A percentile compares a stretch with the other conserved stretches of the same genome.
Evolutionary conservation across 2,888 invertebrate species (phyloP).

Genomic region (Cremastinae sp.): DNA sequence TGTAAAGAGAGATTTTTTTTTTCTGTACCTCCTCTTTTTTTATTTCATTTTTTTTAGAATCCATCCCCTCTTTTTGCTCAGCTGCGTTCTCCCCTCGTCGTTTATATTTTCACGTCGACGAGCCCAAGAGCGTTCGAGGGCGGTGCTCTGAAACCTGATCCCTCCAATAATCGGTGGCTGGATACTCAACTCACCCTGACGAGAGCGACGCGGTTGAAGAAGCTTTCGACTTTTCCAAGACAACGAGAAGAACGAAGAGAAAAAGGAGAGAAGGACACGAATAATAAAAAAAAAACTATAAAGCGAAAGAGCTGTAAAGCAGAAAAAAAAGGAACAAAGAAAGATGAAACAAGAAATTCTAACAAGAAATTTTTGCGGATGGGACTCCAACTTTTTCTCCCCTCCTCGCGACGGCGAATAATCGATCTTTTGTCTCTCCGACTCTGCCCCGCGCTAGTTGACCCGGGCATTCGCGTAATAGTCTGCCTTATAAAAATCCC

Average conservation of each 20-base stretch:
- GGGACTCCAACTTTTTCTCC: slow-evolving; percentile 10
- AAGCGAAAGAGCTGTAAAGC: neutral
- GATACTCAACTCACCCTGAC: slow-evolving; percentile 52
- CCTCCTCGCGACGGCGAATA: neutral
- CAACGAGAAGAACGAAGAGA: slow-evolving; percentile 32
- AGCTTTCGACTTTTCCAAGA: slow-evolving; percentile 43
- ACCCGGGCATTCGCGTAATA: slow-evolving; percentile 12
- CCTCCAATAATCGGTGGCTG: slow-evolving; percentile 60
- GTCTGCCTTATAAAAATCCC: slow-evolving; percentile 28
- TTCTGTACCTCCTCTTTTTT: neutral
- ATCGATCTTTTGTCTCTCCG: slow-evolving; percentile 11
- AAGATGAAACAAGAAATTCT: slow-evolving; percentile 23
- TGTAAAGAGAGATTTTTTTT: neutral
- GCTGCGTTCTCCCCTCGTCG: slow-evolving; percentile 27
- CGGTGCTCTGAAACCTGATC: slow-evolving; percentile 54
- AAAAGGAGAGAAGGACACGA: slow-evolving; percentile 15
- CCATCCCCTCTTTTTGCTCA: slow-evolving; percentile 5
- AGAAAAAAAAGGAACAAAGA: neutral
- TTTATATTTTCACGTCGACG: slow-evolving; percentile 50
- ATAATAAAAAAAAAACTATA: neutral
- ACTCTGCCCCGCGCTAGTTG: neutral
- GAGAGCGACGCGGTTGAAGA: slow-evolving; percentile 52
- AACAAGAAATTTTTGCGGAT: slow-evolving; percentile 14
- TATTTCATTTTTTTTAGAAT: slow-evolving; percentile 26
- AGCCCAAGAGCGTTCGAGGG: slow-evolving; percentile 39